phyloP scores from a whole-genome alignment of 2,888 invertebrate genomes.

The Hipparchia sbordonii region DNA sequence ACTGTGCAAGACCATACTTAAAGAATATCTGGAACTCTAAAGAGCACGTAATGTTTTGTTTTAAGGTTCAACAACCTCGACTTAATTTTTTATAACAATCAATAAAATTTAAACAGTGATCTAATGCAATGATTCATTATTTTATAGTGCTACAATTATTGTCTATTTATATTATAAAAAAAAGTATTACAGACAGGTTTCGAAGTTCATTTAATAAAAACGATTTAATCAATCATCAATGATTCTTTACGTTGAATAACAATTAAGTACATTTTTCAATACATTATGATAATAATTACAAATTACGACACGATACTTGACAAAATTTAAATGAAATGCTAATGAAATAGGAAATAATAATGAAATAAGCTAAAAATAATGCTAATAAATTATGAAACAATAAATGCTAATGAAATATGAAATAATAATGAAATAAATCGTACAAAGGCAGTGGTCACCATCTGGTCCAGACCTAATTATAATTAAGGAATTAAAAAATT shows the following conservation, averaged over 20 bases:
- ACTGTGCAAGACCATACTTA: neutral
- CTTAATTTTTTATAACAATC: constrained; percentile 27
- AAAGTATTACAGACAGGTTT: constrained; percentile 6
- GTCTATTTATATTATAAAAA: neutral
- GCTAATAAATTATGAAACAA: no score
- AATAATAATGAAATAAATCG: no score
- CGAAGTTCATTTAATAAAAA: neutral
- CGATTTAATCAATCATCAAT: neutral
- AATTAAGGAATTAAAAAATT: no score
- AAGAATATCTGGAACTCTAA: constrained; percentile 17
- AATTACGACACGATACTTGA: neutral
- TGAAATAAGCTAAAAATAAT: no score
- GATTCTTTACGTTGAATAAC: neutral
- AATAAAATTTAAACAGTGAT: constrained; percentile 45
- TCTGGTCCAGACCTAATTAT: no score
- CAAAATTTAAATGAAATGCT: no score
- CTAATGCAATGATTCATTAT: constrained; percentile 45
- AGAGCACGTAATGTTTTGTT: constrained; percentile 39
- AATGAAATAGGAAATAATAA: no score
- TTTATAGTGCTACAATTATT: constrained; percentile 16
- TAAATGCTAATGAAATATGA: no score
- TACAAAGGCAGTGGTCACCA: no score
- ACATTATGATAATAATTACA: neutral
- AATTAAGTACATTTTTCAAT: neutral
- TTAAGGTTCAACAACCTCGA: constrained; percentile 40